phyloP scores from a whole-genome alignment of 2,797 vertebrate species.

The Sebastes itinus region DNA sequence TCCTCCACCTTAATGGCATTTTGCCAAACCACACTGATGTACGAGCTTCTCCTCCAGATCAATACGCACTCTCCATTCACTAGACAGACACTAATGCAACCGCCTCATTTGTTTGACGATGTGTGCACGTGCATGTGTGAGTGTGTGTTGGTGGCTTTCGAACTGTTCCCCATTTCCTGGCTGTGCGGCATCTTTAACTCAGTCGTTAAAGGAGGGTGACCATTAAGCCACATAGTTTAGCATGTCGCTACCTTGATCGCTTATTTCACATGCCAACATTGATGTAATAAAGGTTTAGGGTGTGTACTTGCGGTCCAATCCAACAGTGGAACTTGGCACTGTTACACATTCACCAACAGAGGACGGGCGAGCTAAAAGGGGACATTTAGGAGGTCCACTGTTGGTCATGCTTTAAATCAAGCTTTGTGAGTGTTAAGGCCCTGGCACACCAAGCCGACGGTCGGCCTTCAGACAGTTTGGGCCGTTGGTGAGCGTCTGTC shows the following conservation, averaged over 20 bases:
- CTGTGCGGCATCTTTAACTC: conserved; percentile 41
- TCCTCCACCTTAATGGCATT: conserved; percentile 61
- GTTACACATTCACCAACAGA: neutral
- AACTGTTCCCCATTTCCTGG: conserved; percentile 16
- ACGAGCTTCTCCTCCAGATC: conserved; percentile 65
- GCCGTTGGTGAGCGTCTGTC: too few relatives aligned
- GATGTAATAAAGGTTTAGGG: conserved; percentile 31
- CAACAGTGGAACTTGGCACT: neutral
- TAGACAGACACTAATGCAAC: conserved; percentile 65
- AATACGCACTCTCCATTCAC: conserved; percentile 67
- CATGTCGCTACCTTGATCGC: conserved; percentile 64
- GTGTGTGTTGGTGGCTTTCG: conserved; percentile 16
- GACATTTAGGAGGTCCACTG: neutral
- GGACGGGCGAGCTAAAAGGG: neutral
- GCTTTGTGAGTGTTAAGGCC: neutral
- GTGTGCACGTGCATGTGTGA: conserved; percentile 9
- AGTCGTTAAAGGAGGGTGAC: conserved; percentile 50
- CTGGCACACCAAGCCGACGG: too few relatives aligned
- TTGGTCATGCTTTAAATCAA: neutral
- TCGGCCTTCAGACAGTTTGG: too few relatives aligned
- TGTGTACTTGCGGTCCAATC: neutral
- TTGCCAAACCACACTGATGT: conserved; percentile 72
- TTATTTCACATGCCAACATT: conserved; percentile 40
- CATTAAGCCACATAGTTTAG: conserved; percentile 63
- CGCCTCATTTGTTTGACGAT: conserved; percentile 65